Evolutionary conservation across 1,140 invertebrate genomes (phyloP), one percentile per base, ranked within the genome.

Genomic region (Lerema accius): DNA sequence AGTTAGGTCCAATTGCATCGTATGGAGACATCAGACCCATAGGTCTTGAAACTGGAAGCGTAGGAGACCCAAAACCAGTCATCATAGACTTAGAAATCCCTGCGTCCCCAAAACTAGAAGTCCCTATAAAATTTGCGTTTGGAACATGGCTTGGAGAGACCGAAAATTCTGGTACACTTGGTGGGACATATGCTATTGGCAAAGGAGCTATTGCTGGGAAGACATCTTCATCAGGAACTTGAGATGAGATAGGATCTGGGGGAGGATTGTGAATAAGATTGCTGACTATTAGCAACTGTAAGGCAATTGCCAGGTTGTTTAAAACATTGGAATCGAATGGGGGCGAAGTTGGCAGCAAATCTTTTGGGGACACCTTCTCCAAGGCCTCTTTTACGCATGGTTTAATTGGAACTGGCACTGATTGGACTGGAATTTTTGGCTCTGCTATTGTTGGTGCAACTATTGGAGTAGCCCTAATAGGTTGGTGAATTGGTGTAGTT

Each of bases 301-400:
- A 67, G 0, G 85, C 85, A 7, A 86, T 82, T 6, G 85, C 85
- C 66, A 88, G 68, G 46, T 88, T 88, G 37, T 88, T 88, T n/a
- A 88, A 35, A 13, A 88, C 63, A 39, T 73, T 75, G 2, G 71
- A 37, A 61, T 84, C 82, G 16, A 81, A 67, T 39, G 43, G 42
- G n/a, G 58, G 17, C 7, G 40, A 6, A 39, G 15, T 11, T 42
- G 48, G 14, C 17, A 32, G 5, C 3, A 37, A 17, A 19, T 35
- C 28, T 32, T 32, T 51, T 39, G 32, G 10, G 37, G 1, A 4
- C n/a, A n/a, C 4, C 0, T 58, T 32, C 5, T 42, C 3, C 11
- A 10, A 32, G 0, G 10, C 13, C 35, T 58, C 55, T 19, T 58
- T 58, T 19, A 62, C 59, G 6, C 11, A 3, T 19, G 16, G 15